Evolutionary conservation across 92 coral and sea anemone genomes (phyloP).

Genomic region (Porites rus): DNA sequence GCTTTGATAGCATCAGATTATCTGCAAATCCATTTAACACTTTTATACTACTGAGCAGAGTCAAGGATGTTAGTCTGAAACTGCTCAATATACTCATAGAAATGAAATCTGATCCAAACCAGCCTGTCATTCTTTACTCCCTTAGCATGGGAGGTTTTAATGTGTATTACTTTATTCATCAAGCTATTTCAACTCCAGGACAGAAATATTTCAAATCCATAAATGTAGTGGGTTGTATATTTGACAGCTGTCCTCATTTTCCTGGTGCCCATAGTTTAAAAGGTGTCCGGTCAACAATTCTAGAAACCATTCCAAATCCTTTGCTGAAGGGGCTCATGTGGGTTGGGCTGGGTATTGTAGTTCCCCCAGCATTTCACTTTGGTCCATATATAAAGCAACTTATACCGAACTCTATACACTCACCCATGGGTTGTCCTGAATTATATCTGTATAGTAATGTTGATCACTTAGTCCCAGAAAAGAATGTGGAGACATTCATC

Average conservation of each 20-base stretch:
- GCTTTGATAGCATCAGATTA: slow-evolving; percentile 77
- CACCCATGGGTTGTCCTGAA: slow-evolving; percentile 68
- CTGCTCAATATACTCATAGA: slow-evolving; percentile 65
- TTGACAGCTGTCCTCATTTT: slow-evolving; percentile 94
- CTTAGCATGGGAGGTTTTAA: slow-evolving; percentile 87
- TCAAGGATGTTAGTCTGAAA: slow-evolving; percentile 68
- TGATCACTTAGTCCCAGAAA: slow-evolving; percentile 75
- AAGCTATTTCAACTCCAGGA: slow-evolving; percentile 71
- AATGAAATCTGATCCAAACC: slow-evolving; percentile 52
- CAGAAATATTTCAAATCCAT: slow-evolving; percentile 64
- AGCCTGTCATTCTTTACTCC: slow-evolving; percentile 67
- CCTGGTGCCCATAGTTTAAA: slow-evolving; percentile 78
- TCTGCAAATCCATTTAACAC: slow-evolving; percentile 89
- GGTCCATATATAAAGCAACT: slow-evolving; percentile 60
- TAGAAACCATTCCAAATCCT: slow-evolving; percentile 80
- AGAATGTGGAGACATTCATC: slow-evolving; percentile 72
- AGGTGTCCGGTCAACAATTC: slow-evolving; percentile 75
- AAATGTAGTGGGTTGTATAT: slow-evolving; percentile 82
- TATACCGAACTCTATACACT: slow-evolving; percentile 57
- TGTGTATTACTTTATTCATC: slow-evolving; percentile 61
- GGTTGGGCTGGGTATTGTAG: slow-evolving; percentile 65
- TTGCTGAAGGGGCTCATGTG: slow-evolving; percentile 63
- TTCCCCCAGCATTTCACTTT: slow-evolving; percentile 59
- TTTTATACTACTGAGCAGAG: slow-evolving; percentile 69
- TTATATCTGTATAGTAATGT: slow-evolving; percentile 81